Conservation (phyloP, 2,888 invertebrate species). For the Mactromeris polynyma region DNA sequence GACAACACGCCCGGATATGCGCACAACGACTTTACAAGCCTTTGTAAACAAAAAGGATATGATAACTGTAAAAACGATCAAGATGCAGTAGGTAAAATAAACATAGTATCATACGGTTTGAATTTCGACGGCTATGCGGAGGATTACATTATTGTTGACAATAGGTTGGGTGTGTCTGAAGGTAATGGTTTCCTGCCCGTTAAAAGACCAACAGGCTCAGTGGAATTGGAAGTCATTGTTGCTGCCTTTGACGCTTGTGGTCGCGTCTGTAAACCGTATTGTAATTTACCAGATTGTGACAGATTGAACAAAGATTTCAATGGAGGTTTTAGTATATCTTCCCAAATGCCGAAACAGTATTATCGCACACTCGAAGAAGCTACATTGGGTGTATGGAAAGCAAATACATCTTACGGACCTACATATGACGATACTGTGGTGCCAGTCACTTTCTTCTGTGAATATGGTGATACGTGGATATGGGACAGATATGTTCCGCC, state of each 20-base stretch:
- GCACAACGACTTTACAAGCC: constrained; percentile 6
- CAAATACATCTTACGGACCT: constrained; percentile 36
- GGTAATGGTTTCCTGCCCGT: constrained; percentile 46
- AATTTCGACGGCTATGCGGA: constrained; percentile 50
- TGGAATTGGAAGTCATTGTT: constrained; percentile 43
- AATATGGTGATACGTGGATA: too few species aligned
- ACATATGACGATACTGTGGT: constrained; percentile 21
- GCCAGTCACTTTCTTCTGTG: constrained; percentile 61
- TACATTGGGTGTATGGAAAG: constrained; percentile 44
- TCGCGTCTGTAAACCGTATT: too few species aligned
- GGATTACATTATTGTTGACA: constrained; percentile 56
- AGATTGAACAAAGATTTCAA: too few species aligned
- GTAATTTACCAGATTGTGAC: too few species aligned
- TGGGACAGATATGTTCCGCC: constrained; percentile 6
- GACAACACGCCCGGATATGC: background rate
- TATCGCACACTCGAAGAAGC: too few species aligned
- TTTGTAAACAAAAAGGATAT: constrained; percentile 27
- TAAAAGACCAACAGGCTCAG: constrained; percentile 13
- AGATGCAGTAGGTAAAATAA: constrained; percentile 51
- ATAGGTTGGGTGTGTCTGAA: constrained; percentile 51
- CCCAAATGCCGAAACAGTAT: constrained; percentile 38
- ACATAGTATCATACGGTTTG: constrained; percentile 54
- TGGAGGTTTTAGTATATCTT: constrained; percentile 55
- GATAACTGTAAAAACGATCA: constrained; percentile 27
- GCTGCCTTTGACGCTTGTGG: constrained; percentile 65